These are phyloP conservation scores for Madoqua kirkii DNA, from an alignment of 2,113 vertebrate species.

Conservation along the genomic window DNA sequence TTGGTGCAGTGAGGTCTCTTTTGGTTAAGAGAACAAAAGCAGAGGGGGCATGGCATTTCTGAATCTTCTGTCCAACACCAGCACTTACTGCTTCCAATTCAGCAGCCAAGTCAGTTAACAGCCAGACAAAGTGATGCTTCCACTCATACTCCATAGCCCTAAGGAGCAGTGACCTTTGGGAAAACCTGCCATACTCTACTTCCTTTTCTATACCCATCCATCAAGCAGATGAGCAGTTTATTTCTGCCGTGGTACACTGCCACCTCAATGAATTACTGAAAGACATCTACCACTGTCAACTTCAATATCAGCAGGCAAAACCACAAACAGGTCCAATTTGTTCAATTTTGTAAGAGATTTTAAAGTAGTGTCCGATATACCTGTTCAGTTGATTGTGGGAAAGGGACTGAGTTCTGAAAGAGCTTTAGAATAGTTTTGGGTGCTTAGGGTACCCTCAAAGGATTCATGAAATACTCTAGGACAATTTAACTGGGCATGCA, in stretches of 20 bases:
- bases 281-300: background rate
- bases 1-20: background rate
- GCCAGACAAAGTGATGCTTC: background rate
- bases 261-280: slow-evolving; percentile 32
- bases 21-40: background rate
- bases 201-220: slow-evolving; percentile 41
- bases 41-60: background rate
- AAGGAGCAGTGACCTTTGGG: slow-evolving; percentile 32
- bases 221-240: slow-evolving; percentile 59
- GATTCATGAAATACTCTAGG: background rate
- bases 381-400: background rate
- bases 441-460: background rate
- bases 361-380: background rate
- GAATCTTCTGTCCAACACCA: background rate
- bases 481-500: background rate
- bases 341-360: slow-evolving; percentile 7
- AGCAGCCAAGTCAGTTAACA: slow-evolving; percentile 27
- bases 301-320: slow-evolving; percentile 44
- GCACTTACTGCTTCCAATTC: slow-evolving; percentile 3
- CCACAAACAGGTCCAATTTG: slow-evolving; percentile 8
- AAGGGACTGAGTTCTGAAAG: background rate
- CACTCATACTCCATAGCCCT: background rate
- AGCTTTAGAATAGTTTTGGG: background rate
- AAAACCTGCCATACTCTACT: slow-evolving; percentile 48
- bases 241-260: slow-evolving; percentile 34